Conservation (phyloP, 92 coral and sea anemone species). For the Parazoanthus atlanticus region DNA sequence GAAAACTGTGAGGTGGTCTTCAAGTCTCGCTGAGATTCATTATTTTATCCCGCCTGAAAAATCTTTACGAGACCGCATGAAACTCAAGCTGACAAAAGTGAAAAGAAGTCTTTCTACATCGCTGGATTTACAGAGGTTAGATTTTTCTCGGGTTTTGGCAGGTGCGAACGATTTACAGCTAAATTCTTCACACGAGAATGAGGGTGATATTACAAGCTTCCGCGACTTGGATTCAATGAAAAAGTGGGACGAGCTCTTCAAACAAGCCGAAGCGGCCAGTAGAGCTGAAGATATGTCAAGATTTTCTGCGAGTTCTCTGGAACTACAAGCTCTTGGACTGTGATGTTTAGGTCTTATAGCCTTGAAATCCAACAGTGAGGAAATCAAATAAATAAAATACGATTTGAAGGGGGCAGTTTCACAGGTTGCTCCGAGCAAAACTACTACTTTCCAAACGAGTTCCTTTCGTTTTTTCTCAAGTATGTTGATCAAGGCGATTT, state of each 20-base stretch:
- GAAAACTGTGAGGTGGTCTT: constrained; percentile 18
- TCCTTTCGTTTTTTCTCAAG: too few relatives aligned
- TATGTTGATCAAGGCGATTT: too few relatives aligned
- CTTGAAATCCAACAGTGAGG: too few relatives aligned
- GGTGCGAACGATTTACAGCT: background rate
- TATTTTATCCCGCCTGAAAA: constrained; percentile 29
- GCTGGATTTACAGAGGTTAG: background rate
- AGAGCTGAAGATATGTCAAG: constrained; percentile 9
- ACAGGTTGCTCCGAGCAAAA: too few relatives aligned
- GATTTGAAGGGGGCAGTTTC: too few relatives aligned
- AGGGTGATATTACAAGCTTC: background rate
- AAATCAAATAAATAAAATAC: too few relatives aligned
- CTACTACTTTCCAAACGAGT: too few relatives aligned
- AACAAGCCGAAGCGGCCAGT: background rate
- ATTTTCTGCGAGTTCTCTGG: background rate
- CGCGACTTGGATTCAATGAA: background rate
- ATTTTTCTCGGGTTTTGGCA: background rate
- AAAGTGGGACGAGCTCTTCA: constrained; percentile 21
- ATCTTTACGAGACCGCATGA: constrained; percentile 23
- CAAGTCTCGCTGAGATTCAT: constrained; percentile 11
- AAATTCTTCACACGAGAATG: background rate
- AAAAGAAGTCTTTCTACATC: background rate
- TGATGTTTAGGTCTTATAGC: background rate
- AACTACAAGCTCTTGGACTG: background rate
- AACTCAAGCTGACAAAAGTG: constrained; percentile 6